Percentiles rank a stretch among this genome's conserved stretches.
Evolutionary conservation across 1,140 invertebrate species (phyloP).

Genomic region (Brachionus koreanus): DNA sequence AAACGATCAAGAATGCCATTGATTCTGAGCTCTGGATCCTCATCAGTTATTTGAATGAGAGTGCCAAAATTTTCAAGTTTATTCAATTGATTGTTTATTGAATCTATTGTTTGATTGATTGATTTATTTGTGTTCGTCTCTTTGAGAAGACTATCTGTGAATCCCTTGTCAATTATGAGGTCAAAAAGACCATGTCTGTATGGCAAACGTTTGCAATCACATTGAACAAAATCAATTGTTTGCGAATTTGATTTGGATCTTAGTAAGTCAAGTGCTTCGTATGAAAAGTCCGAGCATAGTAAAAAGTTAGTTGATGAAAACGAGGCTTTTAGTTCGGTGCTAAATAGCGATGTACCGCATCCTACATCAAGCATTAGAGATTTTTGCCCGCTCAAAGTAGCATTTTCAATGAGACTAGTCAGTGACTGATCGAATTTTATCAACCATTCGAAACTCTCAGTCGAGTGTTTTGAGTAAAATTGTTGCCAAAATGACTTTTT

Average conservation of each 20-base stretch:
- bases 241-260: neutral
- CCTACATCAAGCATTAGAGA: conserved; percentile 3
- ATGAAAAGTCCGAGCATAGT: conserved; percentile 19
- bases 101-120: neutral
- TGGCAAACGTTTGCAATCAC: conserved; percentile 47
- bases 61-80: conserved; percentile 45
- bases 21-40: conserved; percentile 49
- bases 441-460: conserved; percentile 31
- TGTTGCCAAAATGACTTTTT: conserved; percentile 13
- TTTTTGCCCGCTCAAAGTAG: neutral
- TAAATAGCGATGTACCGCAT: conserved; percentile 19
- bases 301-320: neutral
- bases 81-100: conserved; percentile 46
- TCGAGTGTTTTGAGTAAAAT: conserved; percentile 6
- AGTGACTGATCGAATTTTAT: neutral
- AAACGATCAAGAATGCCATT: neutral
- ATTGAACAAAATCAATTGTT: conserved; percentile 1
- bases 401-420: neutral
- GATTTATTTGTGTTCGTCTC: conserved; percentile 44
- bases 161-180: conserved; percentile 49
- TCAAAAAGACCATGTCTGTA: conserved; percentile 46
- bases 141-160: conserved; percentile 50
- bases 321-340: neutral
- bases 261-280: conserved; percentile 22
- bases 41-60: conserved; percentile 50